Evolutionary conservation across 2,888 invertebrate species (phyloP).

Genomic region (Lottia gigantea): DNA sequence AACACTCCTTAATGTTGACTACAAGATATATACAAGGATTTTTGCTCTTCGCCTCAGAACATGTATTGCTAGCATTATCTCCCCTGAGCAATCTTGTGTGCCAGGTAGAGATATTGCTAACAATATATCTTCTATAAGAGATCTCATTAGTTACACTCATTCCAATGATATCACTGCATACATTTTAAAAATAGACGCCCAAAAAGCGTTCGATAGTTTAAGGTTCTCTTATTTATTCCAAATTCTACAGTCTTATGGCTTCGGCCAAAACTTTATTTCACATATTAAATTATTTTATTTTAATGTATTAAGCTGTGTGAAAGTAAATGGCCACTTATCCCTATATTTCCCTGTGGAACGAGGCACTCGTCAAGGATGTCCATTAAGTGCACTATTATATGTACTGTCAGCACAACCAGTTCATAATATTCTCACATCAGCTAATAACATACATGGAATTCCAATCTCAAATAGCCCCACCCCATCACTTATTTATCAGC

Average conservation of each 20-base stretch:
- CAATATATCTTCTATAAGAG: too few relatives aligned
- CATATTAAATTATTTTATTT: too few relatives aligned
- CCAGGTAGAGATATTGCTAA: background rate
- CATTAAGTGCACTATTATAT: background rate
- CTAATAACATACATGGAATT: background rate
- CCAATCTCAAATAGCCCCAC: background rate
- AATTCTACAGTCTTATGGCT: too few relatives aligned
- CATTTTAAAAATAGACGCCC: too few relatives aligned
- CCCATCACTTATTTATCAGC: background rate
- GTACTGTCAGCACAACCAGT: background rate
- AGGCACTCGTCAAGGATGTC: background rate
- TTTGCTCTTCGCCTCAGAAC: background rate
- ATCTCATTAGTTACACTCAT: too few relatives aligned
- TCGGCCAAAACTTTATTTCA: too few relatives aligned
- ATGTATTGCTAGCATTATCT: background rate
- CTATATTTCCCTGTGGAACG: too few relatives aligned
- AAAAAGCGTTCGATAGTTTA: too few relatives aligned
- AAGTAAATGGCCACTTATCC: too few relatives aligned
- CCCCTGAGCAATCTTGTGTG: background rate
- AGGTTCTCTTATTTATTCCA: too few relatives aligned
- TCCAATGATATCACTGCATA: too few relatives aligned
- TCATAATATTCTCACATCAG: background rate
- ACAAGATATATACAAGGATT: slow-evolving; percentile 1
- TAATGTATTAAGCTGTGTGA: too few relatives aligned
- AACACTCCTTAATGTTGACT: background rate